Evolutionary conservation across 2,888 invertebrate genomes (phyloP), one percentile per base, ranked within the genome.

Genomic region (Pachliopta kotzebuea): DNA sequence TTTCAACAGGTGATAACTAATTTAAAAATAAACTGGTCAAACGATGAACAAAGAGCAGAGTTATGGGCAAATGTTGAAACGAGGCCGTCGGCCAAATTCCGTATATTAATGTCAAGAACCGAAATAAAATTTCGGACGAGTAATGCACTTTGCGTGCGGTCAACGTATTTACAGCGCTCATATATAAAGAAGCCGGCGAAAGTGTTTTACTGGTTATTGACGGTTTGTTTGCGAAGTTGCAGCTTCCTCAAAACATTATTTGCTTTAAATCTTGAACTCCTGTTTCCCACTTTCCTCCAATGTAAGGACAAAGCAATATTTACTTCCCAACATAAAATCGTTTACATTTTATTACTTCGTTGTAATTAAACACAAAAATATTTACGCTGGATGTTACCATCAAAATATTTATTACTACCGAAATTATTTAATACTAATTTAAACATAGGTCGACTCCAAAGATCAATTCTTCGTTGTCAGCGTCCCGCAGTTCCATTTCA

Each of bases 91-190:
- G 76, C 79, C 78, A 75, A 83, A 85, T 82, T 81, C 83, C 82
- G 78, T 74, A 75, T 80, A 81, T 85, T 83, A 81, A 79, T 77
- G 77, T 72, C 72, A 65, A 77, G 78, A 74, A 79, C 79, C 80
- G 84, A 86, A 86, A 86, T 87, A 78, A 80, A 72, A 80, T 83
- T 82, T 85, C 76, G 79, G 76, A 78, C 78, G 81, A 78, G 85
- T 78, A 84, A 86, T 84, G 86, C 83, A 86, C 85, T 86, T 84
- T 80, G 68, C 69, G 63, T 65, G 77, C 76, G 69, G 70, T 68
- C 68, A 62, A 65, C 49, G 61, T 65, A 63, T 63, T 61, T 63
- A 59, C 62, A 62, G 63, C 59, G 37, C 50, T 14, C 24, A 24
- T 63, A 61, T 60, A 52, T 58, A 65, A 62, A 50, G 65, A 54